Evolutionary conservation across 2,797 vertebrate species (phyloP).

Genomic region (Emys orbicularis): DNA sequence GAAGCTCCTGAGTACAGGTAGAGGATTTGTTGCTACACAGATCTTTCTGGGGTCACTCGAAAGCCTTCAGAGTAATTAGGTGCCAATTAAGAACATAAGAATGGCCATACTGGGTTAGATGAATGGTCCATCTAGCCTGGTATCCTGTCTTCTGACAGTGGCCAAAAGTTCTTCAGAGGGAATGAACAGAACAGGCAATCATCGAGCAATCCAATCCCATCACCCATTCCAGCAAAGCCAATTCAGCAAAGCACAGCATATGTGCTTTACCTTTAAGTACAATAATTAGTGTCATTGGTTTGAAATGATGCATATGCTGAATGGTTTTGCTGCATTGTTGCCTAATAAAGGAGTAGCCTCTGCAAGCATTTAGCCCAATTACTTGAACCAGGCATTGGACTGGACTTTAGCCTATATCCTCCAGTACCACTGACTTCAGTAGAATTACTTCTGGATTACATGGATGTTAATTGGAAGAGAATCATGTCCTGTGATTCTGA

Average conservation of each 20-base stretch:
- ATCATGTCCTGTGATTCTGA: not conserved
- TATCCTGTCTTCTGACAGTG: too few relatives aligned
- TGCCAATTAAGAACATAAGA: too few relatives aligned
- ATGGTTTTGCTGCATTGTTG: not conserved
- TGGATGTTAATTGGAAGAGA: not conserved
- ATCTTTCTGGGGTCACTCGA: not conserved
- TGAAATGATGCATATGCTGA: not conserved
- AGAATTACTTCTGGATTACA: not conserved
- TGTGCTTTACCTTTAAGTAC: not conserved
- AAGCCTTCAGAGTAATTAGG: not conserved
- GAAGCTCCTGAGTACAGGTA: fast-evolving
- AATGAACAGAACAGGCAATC: too few relatives aligned
- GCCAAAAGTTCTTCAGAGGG: too few relatives aligned
- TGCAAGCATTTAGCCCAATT: not conserved
- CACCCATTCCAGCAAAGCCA: too few relatives aligned
- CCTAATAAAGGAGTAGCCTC: not conserved
- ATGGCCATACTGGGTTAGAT: too few relatives aligned
- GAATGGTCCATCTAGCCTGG: too few relatives aligned
- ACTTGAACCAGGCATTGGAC: not conserved
- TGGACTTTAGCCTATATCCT: not conserved
- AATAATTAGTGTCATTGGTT: not conserved
- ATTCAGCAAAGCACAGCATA: not conserved
- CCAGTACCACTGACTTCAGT: not conserved
- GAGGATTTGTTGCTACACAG: not conserved
- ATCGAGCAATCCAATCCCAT: too few relatives aligned